Conservation (phyloP, 2,888 invertebrate genomes). For the Drosophila testacea region DNA sequence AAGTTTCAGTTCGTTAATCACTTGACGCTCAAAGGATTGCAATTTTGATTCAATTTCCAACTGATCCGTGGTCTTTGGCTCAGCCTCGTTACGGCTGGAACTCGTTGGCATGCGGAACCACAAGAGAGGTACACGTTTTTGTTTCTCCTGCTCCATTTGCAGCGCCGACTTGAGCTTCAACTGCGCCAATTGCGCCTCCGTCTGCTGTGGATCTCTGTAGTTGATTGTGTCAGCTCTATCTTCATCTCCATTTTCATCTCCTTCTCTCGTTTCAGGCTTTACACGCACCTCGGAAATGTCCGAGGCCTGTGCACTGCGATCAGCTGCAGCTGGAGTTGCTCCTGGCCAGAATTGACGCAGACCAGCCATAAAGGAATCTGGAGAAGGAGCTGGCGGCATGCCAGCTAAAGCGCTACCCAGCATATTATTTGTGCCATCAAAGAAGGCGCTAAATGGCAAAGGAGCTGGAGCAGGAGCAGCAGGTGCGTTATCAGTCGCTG, state of each 20-base stretch:
- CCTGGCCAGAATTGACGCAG: conserved; percentile 51
- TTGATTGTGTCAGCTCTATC: not conserved
- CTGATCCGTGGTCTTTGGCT: conserved; percentile 51
- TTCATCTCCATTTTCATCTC: not conserved
- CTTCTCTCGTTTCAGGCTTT: conserved; percentile 51
- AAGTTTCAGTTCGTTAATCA: conserved; percentile 72
- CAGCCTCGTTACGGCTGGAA: not conserved
- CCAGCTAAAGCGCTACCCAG: conserved; percentile 44
- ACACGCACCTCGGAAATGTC: conserved; percentile 79
- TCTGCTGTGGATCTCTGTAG: conserved; percentile 25
- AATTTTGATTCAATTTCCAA: conserved; percentile 66
- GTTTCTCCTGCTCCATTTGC: conserved; percentile 51
- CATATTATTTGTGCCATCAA: conserved; percentile 51
- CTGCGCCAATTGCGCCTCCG: conserved; percentile 57
- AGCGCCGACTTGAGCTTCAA: conserved; percentile 59
- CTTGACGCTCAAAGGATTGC: conserved; percentile 73
- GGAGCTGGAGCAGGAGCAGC: not conserved
- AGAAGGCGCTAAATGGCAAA: conserved; percentile 8
- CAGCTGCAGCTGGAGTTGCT: not conserved
- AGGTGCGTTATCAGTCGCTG: conserved; percentile 1
- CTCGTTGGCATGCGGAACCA: conserved; percentile 75
- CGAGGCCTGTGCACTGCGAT: conserved; percentile 59
- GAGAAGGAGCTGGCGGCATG: conserved; percentile 22
- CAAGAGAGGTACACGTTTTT: conserved; percentile 66
- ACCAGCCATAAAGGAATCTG: conserved; percentile 42